These are phyloP conservation scores for Siniperca knerii DNA, from an alignment of 2,113 vertebrate genomes.

Conservation along the genomic window DNA sequence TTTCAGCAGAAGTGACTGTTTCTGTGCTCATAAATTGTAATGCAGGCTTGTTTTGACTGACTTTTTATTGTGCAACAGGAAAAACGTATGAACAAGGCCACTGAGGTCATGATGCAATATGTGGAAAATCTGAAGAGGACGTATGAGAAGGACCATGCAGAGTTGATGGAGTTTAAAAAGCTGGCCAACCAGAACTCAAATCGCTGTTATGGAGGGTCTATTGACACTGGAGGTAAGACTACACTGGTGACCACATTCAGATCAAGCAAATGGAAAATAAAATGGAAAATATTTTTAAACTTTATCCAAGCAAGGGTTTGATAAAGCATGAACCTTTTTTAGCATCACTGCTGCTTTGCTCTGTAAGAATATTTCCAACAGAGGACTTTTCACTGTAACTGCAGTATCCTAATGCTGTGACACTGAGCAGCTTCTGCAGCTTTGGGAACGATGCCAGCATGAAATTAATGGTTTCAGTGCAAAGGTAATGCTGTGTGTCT, in stretches of 20 bases:
- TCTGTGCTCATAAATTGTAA: not conserved
- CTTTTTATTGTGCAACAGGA: constrained; percentile 84
- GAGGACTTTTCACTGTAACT: not conserved
- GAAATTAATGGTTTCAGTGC: not conserved
- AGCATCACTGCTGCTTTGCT: not conserved
- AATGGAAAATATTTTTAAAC: constrained; percentile 5
- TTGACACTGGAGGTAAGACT: constrained; percentile 86
- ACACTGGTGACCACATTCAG: not conserved
- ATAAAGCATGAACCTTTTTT: not conserved
- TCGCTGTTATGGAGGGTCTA: constrained; percentile 89
- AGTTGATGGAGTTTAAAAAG: constrained; percentile 97
- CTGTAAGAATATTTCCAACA: not conserved
- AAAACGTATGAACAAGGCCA: constrained; percentile 97
- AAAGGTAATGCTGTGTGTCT: not conserved
- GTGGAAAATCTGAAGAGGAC: constrained; percentile 98
- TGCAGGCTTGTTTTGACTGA: not conserved
- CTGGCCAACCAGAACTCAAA: constrained; percentile 98
- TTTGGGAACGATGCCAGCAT: not conserved
- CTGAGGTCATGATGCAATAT: constrained; percentile 99
- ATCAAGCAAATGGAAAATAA: not conserved
- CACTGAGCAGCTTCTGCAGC: not conserved
- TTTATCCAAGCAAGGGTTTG: not conserved
- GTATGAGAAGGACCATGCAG: constrained; percentile 97
- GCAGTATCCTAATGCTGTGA: not conserved
- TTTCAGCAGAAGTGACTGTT: not conserved